phyloP scores from a whole-genome alignment of 2,113 vertebrate species.

The Thunnus thynnus region DNA sequence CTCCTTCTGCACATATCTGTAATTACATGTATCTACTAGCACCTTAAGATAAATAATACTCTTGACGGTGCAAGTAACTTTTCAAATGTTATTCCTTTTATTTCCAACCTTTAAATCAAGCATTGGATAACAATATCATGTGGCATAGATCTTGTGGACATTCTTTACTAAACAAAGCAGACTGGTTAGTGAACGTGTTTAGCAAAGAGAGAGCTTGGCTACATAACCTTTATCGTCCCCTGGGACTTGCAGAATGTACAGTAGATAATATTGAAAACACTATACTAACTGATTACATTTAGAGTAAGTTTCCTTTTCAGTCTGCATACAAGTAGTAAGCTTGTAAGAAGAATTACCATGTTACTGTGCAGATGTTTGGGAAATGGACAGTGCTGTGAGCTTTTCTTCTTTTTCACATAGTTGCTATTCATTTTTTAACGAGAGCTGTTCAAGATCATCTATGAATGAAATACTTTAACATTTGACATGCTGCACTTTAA shows the following conservation, averaged over 20 bases:
- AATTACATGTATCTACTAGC: slow-evolving; percentile 32
- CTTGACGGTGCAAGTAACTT: not conserved
- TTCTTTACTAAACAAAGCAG: slow-evolving; percentile 5
- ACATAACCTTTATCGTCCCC: not conserved
- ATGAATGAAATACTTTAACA: not conserved
- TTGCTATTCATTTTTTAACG: not conserved
- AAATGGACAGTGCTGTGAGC: not conserved
- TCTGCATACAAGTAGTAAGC: slow-evolving; percentile 46
- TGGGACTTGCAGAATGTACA: slow-evolving; percentile 4
- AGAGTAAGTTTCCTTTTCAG: not conserved
- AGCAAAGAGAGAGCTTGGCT: not conserved
- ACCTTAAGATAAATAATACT: slow-evolving; percentile 26
- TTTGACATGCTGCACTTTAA: slow-evolving; percentile 26
- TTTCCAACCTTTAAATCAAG: not conserved
- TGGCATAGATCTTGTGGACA: not conserved
- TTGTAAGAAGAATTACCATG: slow-evolving; percentile 9
- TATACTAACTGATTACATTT: slow-evolving; percentile 10
- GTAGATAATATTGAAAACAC: slow-evolving; percentile 17
- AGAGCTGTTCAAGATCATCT: not conserved
- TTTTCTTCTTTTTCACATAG: slow-evolving; percentile 1
- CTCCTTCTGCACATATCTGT: slow-evolving; percentile 29
- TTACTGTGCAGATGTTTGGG: slow-evolving; percentile 45
- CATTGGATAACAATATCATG: not conserved
- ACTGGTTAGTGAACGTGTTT: not conserved
- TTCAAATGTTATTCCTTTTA: not conserved